These are phyloP conservation scores for Dolomedes plantarius DNA, from an alignment of 2,888 invertebrate species.

Conservation along the genomic window DNA sequence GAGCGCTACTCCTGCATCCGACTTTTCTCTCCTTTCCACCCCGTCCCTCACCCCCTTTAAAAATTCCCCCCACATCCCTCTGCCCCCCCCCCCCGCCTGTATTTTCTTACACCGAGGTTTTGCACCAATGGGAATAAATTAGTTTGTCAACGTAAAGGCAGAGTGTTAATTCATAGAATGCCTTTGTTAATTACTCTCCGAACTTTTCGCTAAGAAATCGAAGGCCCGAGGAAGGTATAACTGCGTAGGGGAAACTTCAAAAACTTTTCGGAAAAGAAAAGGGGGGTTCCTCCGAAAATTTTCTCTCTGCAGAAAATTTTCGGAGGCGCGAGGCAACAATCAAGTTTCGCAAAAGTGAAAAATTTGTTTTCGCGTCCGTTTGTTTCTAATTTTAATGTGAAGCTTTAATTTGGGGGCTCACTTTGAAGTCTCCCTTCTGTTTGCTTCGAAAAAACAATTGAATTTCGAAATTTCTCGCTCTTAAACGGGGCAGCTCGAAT, in stretches of 20 bases:
- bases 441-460: slow-evolving; percentile 39
- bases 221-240: slow-evolving; percentile 40
- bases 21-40: background rate
- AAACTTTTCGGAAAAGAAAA: slow-evolving; percentile 45
- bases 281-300: slow-evolving; percentile 1
- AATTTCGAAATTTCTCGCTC: slow-evolving; percentile 36
- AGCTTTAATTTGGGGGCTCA: slow-evolving; percentile 46
- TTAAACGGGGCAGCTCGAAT: slow-evolving; percentile 8
- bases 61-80: slow-evolving; percentile 17
- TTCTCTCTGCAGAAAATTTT: slow-evolving; percentile 9
- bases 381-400: slow-evolving; percentile 49
- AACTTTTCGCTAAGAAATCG: slow-evolving; percentile 17
- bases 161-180: slow-evolving; percentile 62
- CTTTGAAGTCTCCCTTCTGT: slow-evolving; percentile 19
- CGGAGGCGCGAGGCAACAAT: slow-evolving; percentile 11
- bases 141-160: slow-evolving; percentile 60
- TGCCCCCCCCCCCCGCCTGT: background rate
- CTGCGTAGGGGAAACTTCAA: slow-evolving; percentile 60
- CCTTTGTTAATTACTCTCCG: slow-evolving; percentile 40
- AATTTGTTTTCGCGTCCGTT: slow-evolving; percentile 15
- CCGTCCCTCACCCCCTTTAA: slow-evolving; percentile 4
- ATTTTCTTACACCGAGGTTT: slow-evolving; percentile 51
- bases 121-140: slow-evolving; percentile 58
- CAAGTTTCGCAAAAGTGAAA: slow-evolving; percentile 33
- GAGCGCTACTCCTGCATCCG: background rate